These are phyloP conservation scores for Macropis europaea DNA, from an alignment of 2,888 invertebrate genomes.

Conservation along the genomic window DNA sequence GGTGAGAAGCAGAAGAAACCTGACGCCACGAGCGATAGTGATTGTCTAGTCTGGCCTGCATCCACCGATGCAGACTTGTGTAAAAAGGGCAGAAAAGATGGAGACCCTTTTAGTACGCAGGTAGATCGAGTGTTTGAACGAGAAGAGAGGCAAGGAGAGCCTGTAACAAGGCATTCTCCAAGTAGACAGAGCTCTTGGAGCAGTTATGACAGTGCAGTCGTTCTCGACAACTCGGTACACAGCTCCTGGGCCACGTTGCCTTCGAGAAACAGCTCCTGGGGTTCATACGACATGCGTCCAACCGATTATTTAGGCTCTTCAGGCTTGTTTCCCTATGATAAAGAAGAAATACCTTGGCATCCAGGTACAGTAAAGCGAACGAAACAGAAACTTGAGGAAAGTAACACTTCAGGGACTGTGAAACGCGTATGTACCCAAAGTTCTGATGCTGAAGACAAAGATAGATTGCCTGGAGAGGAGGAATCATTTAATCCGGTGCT, in stretches of 20 bases:
- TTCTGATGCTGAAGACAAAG: constrained; percentile 70
- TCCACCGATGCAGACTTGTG: constrained; percentile 75
- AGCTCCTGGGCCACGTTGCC: constrained; percentile 89
- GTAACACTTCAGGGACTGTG: constrained; percentile 76
- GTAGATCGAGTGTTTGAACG: constrained; percentile 87
- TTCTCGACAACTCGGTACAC: constrained; percentile 87
- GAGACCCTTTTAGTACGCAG: constrained; percentile 87
- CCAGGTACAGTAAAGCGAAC: constrained; percentile 87
- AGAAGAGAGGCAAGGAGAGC: constrained; percentile 81
- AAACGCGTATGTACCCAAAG: constrained; percentile 76
- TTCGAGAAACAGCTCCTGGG: constrained; percentile 87
- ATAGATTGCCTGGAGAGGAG: constrained; percentile 69
- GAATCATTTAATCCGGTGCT: constrained; percentile 75
- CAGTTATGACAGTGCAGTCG: constrained; percentile 89
- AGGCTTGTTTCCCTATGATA: constrained; percentile 82
- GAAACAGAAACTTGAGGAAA: constrained; percentile 86
- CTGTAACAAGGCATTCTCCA: constrained; percentile 80
- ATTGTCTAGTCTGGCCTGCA: constrained; percentile 81
- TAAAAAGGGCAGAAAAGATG: constrained; percentile 79
- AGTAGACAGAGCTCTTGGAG: constrained; percentile 90
- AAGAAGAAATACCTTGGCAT: constrained; percentile 85
- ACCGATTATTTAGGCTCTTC: constrained; percentile 76
- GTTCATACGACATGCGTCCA: constrained; percentile 85
- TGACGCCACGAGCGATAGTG: constrained; percentile 65
- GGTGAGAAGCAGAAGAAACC: constrained; percentile 80